phyloP scores from a whole-genome alignment of 2,113 vertebrate genomes.

The Glareola pratincola region DNA sequence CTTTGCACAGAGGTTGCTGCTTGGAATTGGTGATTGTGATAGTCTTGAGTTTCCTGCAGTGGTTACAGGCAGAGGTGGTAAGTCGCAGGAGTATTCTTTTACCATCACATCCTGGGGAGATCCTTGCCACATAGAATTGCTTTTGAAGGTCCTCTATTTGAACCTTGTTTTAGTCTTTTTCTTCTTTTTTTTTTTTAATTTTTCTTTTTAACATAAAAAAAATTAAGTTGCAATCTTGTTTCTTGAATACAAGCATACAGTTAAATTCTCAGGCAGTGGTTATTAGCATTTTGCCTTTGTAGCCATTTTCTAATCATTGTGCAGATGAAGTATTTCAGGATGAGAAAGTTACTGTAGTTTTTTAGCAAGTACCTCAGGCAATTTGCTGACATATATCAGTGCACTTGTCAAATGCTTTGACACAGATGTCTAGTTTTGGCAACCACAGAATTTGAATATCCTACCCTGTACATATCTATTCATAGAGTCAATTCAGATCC shows the following conservation, averaged over 20 bases:
- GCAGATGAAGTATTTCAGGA: conserved; percentile 48
- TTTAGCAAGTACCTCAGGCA: conserved; percentile 65
- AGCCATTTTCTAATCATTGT: conserved; percentile 47
- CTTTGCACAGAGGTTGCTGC: not conserved
- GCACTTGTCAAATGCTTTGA: conserved; percentile 69
- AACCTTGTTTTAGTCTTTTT: not conserved
- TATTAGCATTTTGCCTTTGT: conserved; percentile 46
- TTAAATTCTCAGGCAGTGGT: not conserved
- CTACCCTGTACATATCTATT: conserved; percentile 59
- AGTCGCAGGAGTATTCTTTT: not conserved
- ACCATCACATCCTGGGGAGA: not conserved
- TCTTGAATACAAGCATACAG: not conserved
- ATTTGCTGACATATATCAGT: conserved; percentile 66
- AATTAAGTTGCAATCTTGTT: not conserved
- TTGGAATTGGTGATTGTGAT: not conserved
- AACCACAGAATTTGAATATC: conserved; percentile 60
- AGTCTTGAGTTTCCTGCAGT: not conserved
- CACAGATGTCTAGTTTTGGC: conserved; percentile 69
- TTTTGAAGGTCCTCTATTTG: not conserved
- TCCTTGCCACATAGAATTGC: not conserved
- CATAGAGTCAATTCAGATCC: conserved; percentile 64
- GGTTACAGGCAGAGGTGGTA: not conserved
- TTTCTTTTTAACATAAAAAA: not conserved
- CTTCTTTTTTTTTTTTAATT: not conserved
- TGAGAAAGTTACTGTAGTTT: conserved; percentile 55